Conservation (phyloP, 2,888 invertebrate species). For the Gortyna flavago region DNA sequence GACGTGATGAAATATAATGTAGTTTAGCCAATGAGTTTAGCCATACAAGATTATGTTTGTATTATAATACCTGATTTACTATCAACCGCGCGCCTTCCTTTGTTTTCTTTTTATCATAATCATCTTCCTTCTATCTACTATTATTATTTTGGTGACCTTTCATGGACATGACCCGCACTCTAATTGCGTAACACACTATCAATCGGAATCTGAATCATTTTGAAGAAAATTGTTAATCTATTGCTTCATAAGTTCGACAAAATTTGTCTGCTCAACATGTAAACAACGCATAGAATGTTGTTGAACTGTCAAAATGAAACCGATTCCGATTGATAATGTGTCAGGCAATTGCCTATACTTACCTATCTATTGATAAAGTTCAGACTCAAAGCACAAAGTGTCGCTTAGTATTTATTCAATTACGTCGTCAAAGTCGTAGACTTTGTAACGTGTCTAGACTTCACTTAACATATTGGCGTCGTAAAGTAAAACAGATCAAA, state of each 20-base stretch:
- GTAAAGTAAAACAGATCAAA: slow-evolving; percentile 50
- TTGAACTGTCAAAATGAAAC: too few relatives aligned
- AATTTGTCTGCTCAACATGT: too few relatives aligned
- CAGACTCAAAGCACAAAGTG: slow-evolving; percentile 31
- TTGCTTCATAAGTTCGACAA: too few relatives aligned
- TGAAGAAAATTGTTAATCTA: too few relatives aligned
- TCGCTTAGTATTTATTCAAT: slow-evolving; percentile 46
- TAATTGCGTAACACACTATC: too few relatives aligned
- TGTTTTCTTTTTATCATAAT: not conserved
- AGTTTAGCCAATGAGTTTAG: too few relatives aligned
- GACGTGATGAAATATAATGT: too few relatives aligned
- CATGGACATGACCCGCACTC: slow-evolving; percentile 2
- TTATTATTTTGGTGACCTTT: slow-evolving; percentile 2
- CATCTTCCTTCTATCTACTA: not conserved
- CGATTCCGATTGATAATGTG: too few relatives aligned
- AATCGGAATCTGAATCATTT: too few relatives aligned
- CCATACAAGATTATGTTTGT: too few relatives aligned
- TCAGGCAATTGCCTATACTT: too few relatives aligned
- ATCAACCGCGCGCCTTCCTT: not conserved
- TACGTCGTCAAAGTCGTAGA: slow-evolving; percentile 53
- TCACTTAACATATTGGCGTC: slow-evolving; percentile 48
- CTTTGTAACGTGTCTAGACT: slow-evolving; percentile 56
- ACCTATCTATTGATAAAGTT: slow-evolving; percentile 35
- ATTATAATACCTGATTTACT: not conserved
- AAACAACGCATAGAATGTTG: too few relatives aligned